Conservation (phyloP, 2,113 vertebrate genomes). For the Amblyornis subalaris region DNA sequence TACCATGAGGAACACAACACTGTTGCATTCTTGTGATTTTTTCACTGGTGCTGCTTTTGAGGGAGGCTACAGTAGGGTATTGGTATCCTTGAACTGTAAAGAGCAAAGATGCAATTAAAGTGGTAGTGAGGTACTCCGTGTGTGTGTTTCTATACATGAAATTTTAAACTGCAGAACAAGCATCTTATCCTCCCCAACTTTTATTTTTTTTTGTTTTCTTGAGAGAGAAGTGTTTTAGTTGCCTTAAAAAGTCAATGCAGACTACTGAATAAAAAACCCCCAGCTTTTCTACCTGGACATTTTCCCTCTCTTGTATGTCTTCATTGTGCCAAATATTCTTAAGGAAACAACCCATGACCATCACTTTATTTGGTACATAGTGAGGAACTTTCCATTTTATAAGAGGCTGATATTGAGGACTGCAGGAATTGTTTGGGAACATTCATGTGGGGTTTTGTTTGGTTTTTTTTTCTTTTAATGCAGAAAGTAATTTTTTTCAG, state of each 20-base stretch:
- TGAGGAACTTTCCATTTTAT: background rate
- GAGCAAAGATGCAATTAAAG: background rate
- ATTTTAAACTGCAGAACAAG: background rate
- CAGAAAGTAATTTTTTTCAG: background rate
- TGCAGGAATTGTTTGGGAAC: background rate
- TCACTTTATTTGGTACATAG: background rate
- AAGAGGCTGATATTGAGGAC: background rate
- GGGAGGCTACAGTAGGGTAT: background rate
- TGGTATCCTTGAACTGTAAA: background rate
- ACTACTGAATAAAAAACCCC: accelerated
- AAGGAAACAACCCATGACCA: background rate
- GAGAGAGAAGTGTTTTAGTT: background rate
- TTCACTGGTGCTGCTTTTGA: background rate
- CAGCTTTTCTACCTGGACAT: background rate
- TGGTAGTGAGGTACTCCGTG: background rate
- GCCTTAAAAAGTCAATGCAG: background rate
- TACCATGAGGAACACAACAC: background rate
- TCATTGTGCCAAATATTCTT: background rate
- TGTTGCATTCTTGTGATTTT: background rate
- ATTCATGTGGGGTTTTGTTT: background rate
- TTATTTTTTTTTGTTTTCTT: background rate
- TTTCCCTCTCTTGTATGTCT: accelerated
- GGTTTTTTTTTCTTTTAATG: background rate
- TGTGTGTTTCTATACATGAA: background rate
- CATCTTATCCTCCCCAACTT: background rate